These are phyloP conservation scores for Dasypogon diadema DNA, from an alignment of 2,888 invertebrate species.

Conservation along the genomic window DNA sequence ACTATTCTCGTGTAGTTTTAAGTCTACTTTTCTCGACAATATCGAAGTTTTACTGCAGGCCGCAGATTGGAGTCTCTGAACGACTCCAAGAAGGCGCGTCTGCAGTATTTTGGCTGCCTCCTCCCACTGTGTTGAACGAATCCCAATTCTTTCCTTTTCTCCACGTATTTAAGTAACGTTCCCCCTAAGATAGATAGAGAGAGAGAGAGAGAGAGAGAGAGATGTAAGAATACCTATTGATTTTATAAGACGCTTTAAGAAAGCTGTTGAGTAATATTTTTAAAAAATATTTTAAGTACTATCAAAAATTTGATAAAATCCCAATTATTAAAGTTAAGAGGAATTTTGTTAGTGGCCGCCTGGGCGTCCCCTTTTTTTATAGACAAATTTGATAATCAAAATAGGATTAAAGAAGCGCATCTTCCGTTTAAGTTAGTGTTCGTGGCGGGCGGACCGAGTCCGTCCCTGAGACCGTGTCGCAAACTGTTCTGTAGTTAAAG, in stretches of 20 bases:
- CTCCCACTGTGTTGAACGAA: neutral
- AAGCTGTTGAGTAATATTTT: slow-evolving; percentile 53
- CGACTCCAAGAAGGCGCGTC: neutral
- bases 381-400: slow-evolving; percentile 47
- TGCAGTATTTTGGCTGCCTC: too few relatives aligned
- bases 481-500: neutral
- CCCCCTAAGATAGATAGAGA: neutral
- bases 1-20: slow-evolving; percentile 2
- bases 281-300: slow-evolving; percentile 56
- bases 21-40: slow-evolving; percentile 28
- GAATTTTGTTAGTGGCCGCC: neutral
- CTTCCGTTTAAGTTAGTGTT: neutral
- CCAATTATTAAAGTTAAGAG: slow-evolving; percentile 24
- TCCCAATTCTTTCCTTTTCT: neutral
- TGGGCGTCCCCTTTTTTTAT: slow-evolving; percentile 3
- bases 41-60: slow-evolving; percentile 15
- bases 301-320: slow-evolving; percentile 52
- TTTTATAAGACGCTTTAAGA: slow-evolving; percentile 38
- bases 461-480: neutral
- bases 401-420: slow-evolving; percentile 28
- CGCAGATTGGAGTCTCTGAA: too few relatives aligned
- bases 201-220: too few relatives aligned
- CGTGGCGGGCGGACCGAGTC: slow-evolving; percentile 2
- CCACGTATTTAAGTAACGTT: neutral
- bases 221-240: neutral